phyloP scores from a whole-genome alignment of 2,113 vertebrate genomes.

The Romanogobio albipinnatus region DNA sequence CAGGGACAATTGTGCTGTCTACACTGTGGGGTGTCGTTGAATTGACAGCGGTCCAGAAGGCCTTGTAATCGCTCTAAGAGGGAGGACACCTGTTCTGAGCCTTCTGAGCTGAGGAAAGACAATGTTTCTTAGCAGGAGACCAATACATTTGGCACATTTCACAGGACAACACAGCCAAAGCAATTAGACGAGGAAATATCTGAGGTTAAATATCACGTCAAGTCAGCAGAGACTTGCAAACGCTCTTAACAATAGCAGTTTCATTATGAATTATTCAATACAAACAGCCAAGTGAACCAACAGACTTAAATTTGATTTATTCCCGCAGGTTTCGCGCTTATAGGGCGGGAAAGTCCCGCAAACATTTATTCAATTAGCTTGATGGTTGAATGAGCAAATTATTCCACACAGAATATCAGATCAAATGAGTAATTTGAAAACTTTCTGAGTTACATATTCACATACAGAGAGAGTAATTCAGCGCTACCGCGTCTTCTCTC shows the following conservation, averaged over 20 bases:
- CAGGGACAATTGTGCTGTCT: background rate
- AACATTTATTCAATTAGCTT: no score
- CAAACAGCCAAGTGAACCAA: background rate
- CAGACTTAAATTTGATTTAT: background rate
- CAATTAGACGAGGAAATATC: background rate
- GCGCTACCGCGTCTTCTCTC: no score
- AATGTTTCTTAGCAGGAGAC: background rate
- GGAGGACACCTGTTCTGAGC: slow-evolving; percentile 1
- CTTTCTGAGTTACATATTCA: no score
- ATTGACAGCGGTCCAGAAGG: background rate
- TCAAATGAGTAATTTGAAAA: no score
- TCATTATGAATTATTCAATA: slow-evolving; percentile 9
- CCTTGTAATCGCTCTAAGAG: background rate
- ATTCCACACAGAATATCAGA: no score
- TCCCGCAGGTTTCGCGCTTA: no score
- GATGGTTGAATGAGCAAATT: no score
- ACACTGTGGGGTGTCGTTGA: background rate
- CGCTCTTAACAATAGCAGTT: background rate
- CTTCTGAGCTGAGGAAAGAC: background rate
- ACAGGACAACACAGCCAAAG: background rate
- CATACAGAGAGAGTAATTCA: no score
- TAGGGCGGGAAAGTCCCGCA: no score
- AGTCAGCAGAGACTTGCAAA: background rate
- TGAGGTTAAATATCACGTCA: background rate
- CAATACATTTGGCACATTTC: background rate